Conservation (phyloP, 2,888 invertebrate species). For the Agelastica alni region DNA sequence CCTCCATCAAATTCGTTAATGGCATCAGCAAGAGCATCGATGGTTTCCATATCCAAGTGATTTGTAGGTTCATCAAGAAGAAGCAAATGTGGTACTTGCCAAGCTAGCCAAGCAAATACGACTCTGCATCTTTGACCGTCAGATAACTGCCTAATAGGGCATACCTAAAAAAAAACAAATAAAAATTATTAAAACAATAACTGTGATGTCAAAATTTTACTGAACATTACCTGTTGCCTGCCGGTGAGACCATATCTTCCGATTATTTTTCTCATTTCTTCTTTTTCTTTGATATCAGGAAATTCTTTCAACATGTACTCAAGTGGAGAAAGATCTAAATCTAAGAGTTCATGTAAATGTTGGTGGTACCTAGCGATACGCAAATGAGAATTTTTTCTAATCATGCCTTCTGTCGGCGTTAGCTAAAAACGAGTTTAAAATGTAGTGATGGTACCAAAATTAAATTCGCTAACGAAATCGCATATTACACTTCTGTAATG, state of each 20-base stretch:
- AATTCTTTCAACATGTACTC: constrained; percentile 99
- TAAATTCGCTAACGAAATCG: too few relatives aligned
- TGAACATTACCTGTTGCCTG: constrained; percentile 91
- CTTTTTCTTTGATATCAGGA: constrained; percentile 95
- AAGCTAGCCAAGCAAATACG: constrained; percentile 97
- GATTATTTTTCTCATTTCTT: constrained; percentile 99
- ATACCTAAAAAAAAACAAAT: constrained; percentile 64
- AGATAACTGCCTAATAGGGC: constrained; percentile 91
- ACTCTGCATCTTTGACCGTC: constrained; percentile 99
- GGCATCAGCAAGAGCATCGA: constrained; percentile 96
- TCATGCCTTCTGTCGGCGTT: constrained; percentile 93
- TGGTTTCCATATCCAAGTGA: constrained; percentile 97
- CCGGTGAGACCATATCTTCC: constrained; percentile 98
- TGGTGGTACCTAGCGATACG: constrained; percentile 98
- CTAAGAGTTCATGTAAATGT: constrained; percentile 95
- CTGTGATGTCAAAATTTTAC: too few relatives aligned
- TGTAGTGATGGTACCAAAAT: too few relatives aligned
- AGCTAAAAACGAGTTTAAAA: constrained; percentile 63
- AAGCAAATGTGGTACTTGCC: constrained; percentile 94
- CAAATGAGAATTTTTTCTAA: constrained; percentile 96
- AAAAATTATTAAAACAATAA: too few relatives aligned
- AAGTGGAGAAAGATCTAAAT: constrained; percentile 91
- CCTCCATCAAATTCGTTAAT: constrained; percentile 98
- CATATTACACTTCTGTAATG: too few relatives aligned
- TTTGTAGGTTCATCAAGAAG: constrained; percentile 86